phyloP scores from a whole-genome alignment of 2,888 invertebrate species.

The Amphiduros pacificus region DNA sequence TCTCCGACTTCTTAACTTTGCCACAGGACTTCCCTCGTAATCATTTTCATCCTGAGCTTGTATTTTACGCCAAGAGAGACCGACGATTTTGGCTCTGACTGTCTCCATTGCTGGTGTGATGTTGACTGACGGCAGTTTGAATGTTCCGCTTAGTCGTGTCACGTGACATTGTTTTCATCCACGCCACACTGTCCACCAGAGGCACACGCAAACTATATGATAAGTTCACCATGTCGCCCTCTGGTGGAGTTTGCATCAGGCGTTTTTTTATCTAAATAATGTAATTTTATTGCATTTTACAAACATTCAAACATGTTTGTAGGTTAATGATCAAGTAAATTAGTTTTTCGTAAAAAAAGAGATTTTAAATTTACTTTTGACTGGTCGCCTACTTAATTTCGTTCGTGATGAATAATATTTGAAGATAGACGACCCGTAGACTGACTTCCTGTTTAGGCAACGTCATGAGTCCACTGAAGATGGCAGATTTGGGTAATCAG shows the following conservation, averaged over 20 bases:
- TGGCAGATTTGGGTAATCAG: constrained; percentile 55
- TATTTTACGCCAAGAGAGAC: constrained; percentile 13
- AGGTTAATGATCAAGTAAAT: too few relatives aligned
- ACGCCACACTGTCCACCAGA: too few relatives aligned
- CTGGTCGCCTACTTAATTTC: not conserved
- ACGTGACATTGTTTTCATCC: not conserved
- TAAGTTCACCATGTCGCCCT: too few relatives aligned
- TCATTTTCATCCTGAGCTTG: not conserved
- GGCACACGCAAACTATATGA: too few relatives aligned
- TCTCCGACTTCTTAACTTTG: not conserved
- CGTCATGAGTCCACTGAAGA: constrained; percentile 32
- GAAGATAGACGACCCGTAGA: not conserved
- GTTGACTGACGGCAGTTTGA: not conserved
- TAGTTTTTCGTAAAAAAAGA: not conserved
- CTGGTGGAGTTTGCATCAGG: not conserved
- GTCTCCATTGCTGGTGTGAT: not conserved
- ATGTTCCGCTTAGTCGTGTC: not conserved
- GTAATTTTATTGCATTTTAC: not conserved
- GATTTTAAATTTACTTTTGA: not conserved
- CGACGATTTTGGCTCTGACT: constrained; percentile 12
- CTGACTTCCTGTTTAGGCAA: constrained; percentile 11
- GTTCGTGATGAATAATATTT: not conserved
- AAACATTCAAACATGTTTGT: too few relatives aligned
- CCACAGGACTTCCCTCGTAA: not conserved
- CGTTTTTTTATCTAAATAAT: not conserved